These are phyloP conservation scores for Trichogramma evanescens DNA, from an alignment of 2,888 invertebrate species.

Conservation along the genomic window DNA sequence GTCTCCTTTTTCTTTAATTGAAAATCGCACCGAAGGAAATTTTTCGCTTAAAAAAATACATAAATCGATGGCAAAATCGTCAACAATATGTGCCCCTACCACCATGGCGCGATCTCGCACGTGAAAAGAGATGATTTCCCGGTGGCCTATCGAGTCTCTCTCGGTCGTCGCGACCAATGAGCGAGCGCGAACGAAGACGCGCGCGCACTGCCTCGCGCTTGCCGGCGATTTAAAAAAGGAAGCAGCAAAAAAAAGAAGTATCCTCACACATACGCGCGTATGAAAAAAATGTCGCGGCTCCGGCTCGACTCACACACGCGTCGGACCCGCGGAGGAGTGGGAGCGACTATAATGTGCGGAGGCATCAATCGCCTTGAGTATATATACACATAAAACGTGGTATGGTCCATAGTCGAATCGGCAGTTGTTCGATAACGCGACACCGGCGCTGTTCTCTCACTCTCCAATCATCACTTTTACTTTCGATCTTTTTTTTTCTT, in stretches of 20 bases:
- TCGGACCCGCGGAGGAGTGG: neutral
- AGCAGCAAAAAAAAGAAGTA: neutral
- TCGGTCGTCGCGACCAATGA: too few species aligned
- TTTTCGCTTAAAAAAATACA: too few species aligned
- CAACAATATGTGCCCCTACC: too few species aligned
- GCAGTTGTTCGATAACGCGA: conserved; percentile 17
- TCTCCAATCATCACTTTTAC: neutral
- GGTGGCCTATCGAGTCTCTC: too few species aligned
- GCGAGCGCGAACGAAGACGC: too few species aligned
- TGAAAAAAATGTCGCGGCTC: neutral
- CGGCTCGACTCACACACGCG: neutral
- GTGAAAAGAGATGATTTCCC: too few species aligned
- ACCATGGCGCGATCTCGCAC: too few species aligned
- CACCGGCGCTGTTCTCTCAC: neutral
- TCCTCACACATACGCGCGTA: neutral
- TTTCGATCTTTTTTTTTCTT: neutral
- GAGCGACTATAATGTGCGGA: neutral
- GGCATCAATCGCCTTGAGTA: conserved; percentile 1
- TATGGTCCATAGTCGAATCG: conserved; percentile 6
- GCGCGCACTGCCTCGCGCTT: too few species aligned
- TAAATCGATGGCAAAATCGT: too few species aligned
- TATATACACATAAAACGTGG: conserved; percentile 19
- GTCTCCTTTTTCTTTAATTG: too few species aligned
- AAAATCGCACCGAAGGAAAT: too few species aligned
- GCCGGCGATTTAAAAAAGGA: neutral